These are phyloP conservation scores for Pampusana beccarii DNA, from an alignment of 2,113 vertebrate genomes.

Conservation along the genomic window DNA sequence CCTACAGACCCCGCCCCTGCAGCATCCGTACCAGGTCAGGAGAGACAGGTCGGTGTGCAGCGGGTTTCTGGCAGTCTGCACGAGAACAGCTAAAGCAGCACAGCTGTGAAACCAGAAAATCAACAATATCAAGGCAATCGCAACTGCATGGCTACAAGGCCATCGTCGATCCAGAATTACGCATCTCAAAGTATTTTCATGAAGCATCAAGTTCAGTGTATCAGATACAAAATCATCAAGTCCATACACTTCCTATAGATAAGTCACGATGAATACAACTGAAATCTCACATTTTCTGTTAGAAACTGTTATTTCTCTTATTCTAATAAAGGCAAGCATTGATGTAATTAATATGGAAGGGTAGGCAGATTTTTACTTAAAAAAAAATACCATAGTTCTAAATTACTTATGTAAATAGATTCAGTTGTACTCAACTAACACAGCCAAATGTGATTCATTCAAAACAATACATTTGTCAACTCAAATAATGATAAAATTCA, in stretches of 20 bases:
- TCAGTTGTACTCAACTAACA: background rate
- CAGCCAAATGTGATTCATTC: background rate
- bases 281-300: background rate
- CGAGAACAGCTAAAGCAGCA: background rate
- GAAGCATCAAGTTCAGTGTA: background rate
- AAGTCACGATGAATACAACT: background rate
- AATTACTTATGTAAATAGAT: conserved; percentile 31
- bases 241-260: background rate
- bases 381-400: background rate
- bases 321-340: background rate
- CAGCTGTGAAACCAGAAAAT: background rate
- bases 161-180: background rate
- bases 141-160: background rate
- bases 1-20: too few species aligned
- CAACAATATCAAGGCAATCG: background rate
- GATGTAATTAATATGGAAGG: conserved; percentile 36
- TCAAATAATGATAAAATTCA: background rate
- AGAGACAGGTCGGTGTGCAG: too few species aligned
- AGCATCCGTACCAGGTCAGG: too few species aligned
- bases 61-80: background rate
- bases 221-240: background rate
- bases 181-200: background rate
- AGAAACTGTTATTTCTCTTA: conserved; percentile 17
- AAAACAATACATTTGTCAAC: conserved; percentile 5
- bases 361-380: background rate